Evolutionary conservation across 2,888 invertebrate species (phyloP), one percentile per base, ranked within the genome.

Genomic region (Amaurobius ferox): DNA sequence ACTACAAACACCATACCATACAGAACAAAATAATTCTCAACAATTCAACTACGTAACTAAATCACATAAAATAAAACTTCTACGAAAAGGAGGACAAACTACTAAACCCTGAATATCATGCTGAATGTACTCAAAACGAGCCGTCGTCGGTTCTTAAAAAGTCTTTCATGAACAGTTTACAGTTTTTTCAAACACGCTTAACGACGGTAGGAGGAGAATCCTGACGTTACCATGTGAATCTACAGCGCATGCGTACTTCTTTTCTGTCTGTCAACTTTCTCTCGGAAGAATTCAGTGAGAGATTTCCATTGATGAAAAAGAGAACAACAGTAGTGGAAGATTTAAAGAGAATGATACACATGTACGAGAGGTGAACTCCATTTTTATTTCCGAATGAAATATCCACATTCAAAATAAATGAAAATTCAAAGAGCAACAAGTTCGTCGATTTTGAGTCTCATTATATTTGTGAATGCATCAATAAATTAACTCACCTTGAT

Each of bases 181-280:
- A 16, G 23, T 55, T 55, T 55, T 55, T 55, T 55, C 55, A 23
- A 55, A 55, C 55, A 6, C 55, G 55, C 55, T 55, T 55, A 55
- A 11, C 19, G 23, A 55, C 55, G 55, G 55, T 55, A 55, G 55
- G 55, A 55, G 55, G 55, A 55, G 55, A 55, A 11, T 55, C 23
- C 55, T 55, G 55, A 55, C 55, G 55, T 55, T 23, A 23, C 55
- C 0, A 19, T 7, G 44, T 16, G 23, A 23, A 55, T 16, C 16
- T 16, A 3, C 7, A 1, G 11, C 55, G 55, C 55, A 55, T 55
- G 55, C 55, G 55, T 23, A 3, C 3, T 55, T 3, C 19, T 1
- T 5, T 23, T 5, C 23, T 23, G 7, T 55, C 55, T 55, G 55
- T 55, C 55, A 55, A 55, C 55, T 16, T 23, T 55, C 55, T 11